phyloP scores from a whole-genome alignment of 2,888 invertebrate species.

The Buathra laborator region DNA sequence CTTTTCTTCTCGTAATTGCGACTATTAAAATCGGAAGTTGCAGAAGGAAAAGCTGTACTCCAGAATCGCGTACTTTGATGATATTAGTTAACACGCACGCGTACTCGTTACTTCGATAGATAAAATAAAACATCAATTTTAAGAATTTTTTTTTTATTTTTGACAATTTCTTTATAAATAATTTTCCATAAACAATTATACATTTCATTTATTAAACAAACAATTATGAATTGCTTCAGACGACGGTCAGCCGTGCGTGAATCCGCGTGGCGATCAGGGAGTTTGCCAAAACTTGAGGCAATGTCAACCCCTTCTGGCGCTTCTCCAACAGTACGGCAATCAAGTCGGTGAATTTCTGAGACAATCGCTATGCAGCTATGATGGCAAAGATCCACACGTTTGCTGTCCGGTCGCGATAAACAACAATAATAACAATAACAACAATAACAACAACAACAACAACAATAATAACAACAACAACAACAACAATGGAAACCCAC shows the following conservation, averaged over 20 bases:
- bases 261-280: constrained; percentile 86
- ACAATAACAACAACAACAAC: constrained; percentile 12
- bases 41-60: too few relatives aligned
- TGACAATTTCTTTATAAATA: not conserved
- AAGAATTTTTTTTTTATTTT: not conserved
- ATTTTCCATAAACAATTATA: not conserved
- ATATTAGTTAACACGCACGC: not conserved
- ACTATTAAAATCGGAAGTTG: too few relatives aligned
- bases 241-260: constrained; percentile 83
- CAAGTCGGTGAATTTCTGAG: constrained; percentile 87
- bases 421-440: constrained; percentile 4
- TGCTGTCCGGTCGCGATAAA: constrained; percentile 85
- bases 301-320: constrained; percentile 86
- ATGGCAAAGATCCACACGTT: constrained; percentile 89
- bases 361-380: constrained; percentile 90
- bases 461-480: constrained; percentile 32
- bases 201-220: not conserved
- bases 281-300: constrained; percentile 86
- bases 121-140: not conserved
- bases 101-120: too few relatives aligned
- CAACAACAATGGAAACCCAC: not conserved
- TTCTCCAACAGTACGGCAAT: constrained; percentile 85
- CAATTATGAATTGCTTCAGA: constrained; percentile 23
- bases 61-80: not conserved
- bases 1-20: too few relatives aligned